Base-by-base conservation (phyloP, 2,113 vertebrate species). In the Epinephelus lanceolatus region DNA sequence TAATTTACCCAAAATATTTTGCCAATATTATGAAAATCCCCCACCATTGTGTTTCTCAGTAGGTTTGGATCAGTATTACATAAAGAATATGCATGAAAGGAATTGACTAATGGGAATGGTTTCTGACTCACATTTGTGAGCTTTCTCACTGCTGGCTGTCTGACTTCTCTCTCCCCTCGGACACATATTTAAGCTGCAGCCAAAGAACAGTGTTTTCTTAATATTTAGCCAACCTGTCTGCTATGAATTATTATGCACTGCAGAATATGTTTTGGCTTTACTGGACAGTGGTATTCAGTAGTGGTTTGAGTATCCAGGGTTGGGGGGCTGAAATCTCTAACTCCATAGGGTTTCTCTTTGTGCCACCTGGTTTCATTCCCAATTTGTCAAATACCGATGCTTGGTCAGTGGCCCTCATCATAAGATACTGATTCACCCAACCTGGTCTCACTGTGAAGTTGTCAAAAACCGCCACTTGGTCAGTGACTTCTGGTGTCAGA, bases 111-210 rank as follows among this genome's bases (percentile, higher is more conserved):
- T 75, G 25, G 27, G 25, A 57, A 67, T 25, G 6, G 14, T 27
- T 53, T 55, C 37, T 37, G 27, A 61, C 10, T 59, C 2, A 51
- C 9, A 42, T 21, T 23, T 19, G 10, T 27, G 17, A 60, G 42
- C 6, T 60, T 42, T 52, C 15, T 42, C 23, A 6, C 33, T 15
- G 42, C 7, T 60, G 53, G 11, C 10, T 37, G 13, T 52, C 5
- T 76, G 57, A 83, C 19, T 53, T 27, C 45, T 63, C 25, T 76
- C 37, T 76, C 51, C 27, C 57, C 14, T 9, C 23, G 6, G 42
- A 74, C 11, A 66, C 40, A 49, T n/a, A n/a, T 25, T 78, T 40
- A 37, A 12, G 63, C 27, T 37, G 13, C 9, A 69, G 27, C 63
- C 25, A 69, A 78, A 52, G 10, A 40, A 60, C 55, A 11, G 1